A percentile compares a stretch with the other conserved stretches of the same genome.
These are phyloP conservation scores for rat (Rattus norvegicus) DNA, from an alignment of 2,113 vertebrate species.

Conservation along the genomic window GRCr8 NC_086036.1:44661501-44662000, in stretches of 20 bases:
- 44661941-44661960: no score
- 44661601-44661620: neutral
- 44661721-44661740: neutral
- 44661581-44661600: neutral
- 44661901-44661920: no score
- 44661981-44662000: no score
- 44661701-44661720: neutral
- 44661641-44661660: constrained; percentile 40
- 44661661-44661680: neutral
- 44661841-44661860: neutral
- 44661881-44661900: neutral
- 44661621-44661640: constrained; percentile 30
- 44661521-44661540: neutral
- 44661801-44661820: neutral
- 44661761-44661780: neutral
- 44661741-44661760: neutral
- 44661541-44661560: neutral
- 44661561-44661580: neutral
- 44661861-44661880: neutral
- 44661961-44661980: no score
- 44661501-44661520: neutral
- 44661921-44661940: no score
- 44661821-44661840: neutral
- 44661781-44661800: neutral
- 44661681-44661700: neutral